Conservation (phyloP, 1,140 invertebrate genomes). For the Drosophila sturtevanti region DNA sequence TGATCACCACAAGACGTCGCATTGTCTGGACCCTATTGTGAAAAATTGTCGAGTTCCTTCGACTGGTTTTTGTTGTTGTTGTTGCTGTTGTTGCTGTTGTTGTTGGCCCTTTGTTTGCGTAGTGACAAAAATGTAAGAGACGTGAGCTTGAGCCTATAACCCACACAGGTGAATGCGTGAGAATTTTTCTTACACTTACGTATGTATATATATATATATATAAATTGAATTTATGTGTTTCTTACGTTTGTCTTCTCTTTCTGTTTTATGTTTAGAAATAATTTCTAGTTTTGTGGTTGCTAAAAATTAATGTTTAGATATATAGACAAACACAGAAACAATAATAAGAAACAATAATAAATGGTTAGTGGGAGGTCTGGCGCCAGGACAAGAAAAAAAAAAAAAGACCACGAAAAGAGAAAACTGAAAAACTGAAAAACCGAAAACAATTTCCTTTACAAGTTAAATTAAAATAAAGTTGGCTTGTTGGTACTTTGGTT, state of each 20-base stretch:
- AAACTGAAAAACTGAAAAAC: not conserved
- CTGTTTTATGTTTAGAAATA: slow-evolving; percentile 31
- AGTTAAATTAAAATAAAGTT: slow-evolving; percentile 64
- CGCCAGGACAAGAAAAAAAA: slow-evolving; percentile 46
- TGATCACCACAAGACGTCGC: slow-evolving; percentile 40
- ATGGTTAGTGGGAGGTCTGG: slow-evolving; percentile 53
- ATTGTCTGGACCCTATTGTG: slow-evolving; percentile 60
- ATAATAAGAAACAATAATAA: slow-evolving; percentile 6
- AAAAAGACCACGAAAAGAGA: not conserved
- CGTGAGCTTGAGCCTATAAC: slow-evolving; percentile 49
- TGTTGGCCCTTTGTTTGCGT: slow-evolving; percentile 53
- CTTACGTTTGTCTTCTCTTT: slow-evolving; percentile 25
- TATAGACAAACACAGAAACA: not conserved
- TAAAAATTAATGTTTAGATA: slow-evolving; percentile 44
- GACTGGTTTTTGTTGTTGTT: no score
- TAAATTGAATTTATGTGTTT: slow-evolving; percentile 59
- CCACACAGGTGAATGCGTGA: slow-evolving; percentile 76
- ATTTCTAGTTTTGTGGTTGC: slow-evolving; percentile 56
- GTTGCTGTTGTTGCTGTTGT: no score
- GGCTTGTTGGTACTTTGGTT: slow-evolving; percentile 35
- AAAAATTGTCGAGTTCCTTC: slow-evolving; percentile 38
- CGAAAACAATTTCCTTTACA: slow-evolving; percentile 44
- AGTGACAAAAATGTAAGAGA: slow-evolving; percentile 22
- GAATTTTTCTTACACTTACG: slow-evolving; percentile 48
- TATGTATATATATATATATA: not conserved